phyloP scores from a whole-genome alignment of 2,797 vertebrate species.

The Microctenopoma lineatum region DNA sequence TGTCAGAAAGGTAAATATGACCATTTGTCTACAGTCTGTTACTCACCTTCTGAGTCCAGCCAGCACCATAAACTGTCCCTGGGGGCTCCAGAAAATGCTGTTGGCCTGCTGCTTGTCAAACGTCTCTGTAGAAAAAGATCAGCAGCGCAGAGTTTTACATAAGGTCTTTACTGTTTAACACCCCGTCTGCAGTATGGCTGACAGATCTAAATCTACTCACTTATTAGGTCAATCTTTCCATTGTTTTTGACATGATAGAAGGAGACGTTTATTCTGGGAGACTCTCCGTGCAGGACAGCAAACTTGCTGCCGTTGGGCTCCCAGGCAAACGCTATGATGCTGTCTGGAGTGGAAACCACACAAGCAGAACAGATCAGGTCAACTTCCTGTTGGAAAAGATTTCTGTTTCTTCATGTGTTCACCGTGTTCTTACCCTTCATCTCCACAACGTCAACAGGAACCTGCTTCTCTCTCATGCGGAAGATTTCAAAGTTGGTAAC shows the following conservation, averaged over 20 bases:
- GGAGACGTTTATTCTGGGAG: slow-evolving; percentile 92
- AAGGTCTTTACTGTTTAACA: accelerated
- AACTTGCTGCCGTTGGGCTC: slow-evolving; percentile 99
- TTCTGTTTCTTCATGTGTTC: background rate
- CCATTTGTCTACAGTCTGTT: slow-evolving; percentile 50
- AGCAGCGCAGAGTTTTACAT: background rate
- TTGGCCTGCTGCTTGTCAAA: slow-evolving; percentile 99
- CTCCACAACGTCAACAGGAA: slow-evolving; percentile 97
- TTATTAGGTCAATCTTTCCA: slow-evolving; percentile 96
- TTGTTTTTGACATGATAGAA: slow-evolving; percentile 99
- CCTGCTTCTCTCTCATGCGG: slow-evolving; percentile 98
- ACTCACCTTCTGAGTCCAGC: slow-evolving; percentile 92
- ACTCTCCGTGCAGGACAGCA: slow-evolving; percentile 95
- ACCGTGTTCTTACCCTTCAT: slow-evolving; percentile 90
- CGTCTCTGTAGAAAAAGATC: slow-evolving; percentile 82
- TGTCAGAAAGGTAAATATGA: slow-evolving; percentile 65
- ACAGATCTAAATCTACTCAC: slow-evolving; percentile 78
- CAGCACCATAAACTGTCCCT: slow-evolving; percentile 97
- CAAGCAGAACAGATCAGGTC: background rate
- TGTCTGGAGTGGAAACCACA: slow-evolving; percentile 79
- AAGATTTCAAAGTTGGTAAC: slow-evolving; percentile 99
- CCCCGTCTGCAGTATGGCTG: background rate
- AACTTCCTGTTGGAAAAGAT: background rate
- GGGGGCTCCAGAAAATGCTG: slow-evolving; percentile 99
- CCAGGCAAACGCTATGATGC: slow-evolving; percentile 98